A percentile compares a stretch with the other conserved stretches of the same genome.
phyloP scores from a whole-genome alignment of 2,797 vertebrate genomes.

The Lutjanus argentimaculatus region DNA sequence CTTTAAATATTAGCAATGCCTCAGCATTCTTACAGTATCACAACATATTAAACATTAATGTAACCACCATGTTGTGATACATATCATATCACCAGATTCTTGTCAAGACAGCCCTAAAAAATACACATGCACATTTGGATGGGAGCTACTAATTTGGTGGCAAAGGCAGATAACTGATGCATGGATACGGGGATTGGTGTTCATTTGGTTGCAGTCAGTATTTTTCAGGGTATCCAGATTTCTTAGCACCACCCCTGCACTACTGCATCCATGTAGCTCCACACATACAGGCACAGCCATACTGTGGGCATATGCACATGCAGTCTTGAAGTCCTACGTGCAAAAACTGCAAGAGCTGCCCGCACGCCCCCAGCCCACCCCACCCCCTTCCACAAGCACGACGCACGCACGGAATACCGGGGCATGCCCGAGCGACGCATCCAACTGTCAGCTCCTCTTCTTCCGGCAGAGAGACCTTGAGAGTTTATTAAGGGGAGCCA shows the following conservation, averaged over 20 bases:
- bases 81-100: too few species aligned
- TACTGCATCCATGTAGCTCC: slow-evolving; percentile 32
- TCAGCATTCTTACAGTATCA: too few species aligned
- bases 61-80: too few species aligned
- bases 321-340: slow-evolving; percentile 53
- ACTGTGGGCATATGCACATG: slow-evolving; percentile 45
- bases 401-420: slow-evolving; percentile 78
- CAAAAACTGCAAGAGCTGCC: slow-evolving; percentile 44
- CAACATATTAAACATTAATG: too few species aligned
- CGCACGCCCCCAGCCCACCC: slow-evolving; percentile 19
- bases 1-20: too few species aligned
- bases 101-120: too few species aligned
- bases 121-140: slow-evolving; percentile 17
- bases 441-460: slow-evolving; percentile 74
- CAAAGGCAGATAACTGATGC: not conserved
- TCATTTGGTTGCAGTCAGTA: not conserved
- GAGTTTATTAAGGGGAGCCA: slow-evolving; percentile 59
- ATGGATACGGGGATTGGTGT: not conserved
- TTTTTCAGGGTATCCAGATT: slow-evolving; percentile 16
- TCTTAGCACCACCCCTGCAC: slow-evolving; percentile 24
- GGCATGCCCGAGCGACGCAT: slow-evolving; percentile 76
- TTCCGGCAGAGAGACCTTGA: slow-evolving; percentile 72
- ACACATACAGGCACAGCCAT: not conserved
- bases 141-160: not conserved
- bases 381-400: slow-evolving; percentile 32